phyloP scores from a whole-genome alignment of 2,113 vertebrate species.

The Planiliza haematocheilus region DNA sequence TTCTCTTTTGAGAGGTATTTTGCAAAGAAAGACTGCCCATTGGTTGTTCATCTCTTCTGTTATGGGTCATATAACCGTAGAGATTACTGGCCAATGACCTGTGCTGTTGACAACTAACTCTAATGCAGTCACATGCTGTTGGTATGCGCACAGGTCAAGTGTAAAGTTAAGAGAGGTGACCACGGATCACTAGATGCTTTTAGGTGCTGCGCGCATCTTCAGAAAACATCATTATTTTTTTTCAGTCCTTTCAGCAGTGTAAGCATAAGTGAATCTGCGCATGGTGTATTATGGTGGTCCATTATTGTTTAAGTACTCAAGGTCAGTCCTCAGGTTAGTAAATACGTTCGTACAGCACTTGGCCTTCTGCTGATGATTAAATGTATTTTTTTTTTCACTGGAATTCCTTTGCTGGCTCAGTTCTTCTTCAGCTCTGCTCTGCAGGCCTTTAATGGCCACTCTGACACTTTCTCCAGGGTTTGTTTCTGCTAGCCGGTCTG shows the following conservation, averaged over 20 bases:
- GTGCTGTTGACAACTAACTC: too few species aligned
- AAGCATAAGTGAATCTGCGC: background rate
- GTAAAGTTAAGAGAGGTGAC: conserved; percentile 1
- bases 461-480: background rate
- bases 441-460: background rate
- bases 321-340: background rate
- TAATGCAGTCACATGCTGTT: background rate
- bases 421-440: background rate
- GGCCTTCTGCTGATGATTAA: background rate
- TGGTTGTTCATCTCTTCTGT: too few species aligned
- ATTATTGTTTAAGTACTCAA: background rate
- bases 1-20: too few species aligned
- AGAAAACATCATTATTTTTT: background rate
- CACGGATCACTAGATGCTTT: background rate
- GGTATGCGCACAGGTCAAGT: background rate
- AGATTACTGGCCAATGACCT: too few species aligned
- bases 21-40: too few species aligned
- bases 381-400: background rate
- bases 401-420: background rate
- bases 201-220: background rate
- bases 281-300: background rate
- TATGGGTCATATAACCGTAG: too few species aligned
- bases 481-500: background rate
- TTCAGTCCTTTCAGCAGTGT: background rate
- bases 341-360: background rate